Percentiles rank a stretch among this genome's conserved stretches.
Evolutionary conservation across 1,140 invertebrate genomes (phyloP).

Genomic region (Drosophila erecta): DNA sequence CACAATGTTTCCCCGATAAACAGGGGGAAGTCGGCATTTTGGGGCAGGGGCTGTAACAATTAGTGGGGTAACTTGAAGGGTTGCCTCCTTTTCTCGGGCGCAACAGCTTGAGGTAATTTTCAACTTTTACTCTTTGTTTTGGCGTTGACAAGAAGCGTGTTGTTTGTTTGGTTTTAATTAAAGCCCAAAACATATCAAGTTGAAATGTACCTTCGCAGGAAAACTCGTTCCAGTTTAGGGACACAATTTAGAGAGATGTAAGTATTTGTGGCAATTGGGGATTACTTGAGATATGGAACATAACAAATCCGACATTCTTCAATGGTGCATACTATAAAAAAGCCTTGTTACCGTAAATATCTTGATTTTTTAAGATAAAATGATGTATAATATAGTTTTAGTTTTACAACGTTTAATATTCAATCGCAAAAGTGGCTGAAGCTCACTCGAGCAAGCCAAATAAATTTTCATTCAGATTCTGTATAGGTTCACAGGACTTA

Average conservation of each 20-base stretch:
- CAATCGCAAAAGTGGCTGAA: neutral
- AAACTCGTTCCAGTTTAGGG: neutral
- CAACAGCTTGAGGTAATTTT: constrained; percentile 83
- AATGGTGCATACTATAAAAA: no score
- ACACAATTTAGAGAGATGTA: neutral
- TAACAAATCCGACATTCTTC: no score
- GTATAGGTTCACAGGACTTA: neutral
- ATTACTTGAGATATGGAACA: neutral
- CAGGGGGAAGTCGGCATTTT: constrained; percentile 19
- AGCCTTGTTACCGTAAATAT: no score
- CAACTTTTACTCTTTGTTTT: constrained; percentile 60
- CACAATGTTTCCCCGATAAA: constrained; percentile 76
- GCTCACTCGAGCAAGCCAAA: neutral
- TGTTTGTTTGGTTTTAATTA: constrained; percentile 80
- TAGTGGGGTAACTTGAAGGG: constrained; percentile 20
- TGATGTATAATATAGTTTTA: no score
- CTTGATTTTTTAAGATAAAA: no score
- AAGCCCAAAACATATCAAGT: constrained; percentile 65
- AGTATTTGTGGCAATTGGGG: neutral
- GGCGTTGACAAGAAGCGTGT: constrained; percentile 72
- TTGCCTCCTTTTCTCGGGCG: constrained; percentile 38
- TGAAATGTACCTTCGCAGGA: constrained; percentile 5
- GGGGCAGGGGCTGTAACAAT: constrained; percentile 27
- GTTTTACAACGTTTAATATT: no score
- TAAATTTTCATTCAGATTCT: neutral